Evolutionary conservation across 1,140 invertebrate genomes (phyloP).

Genomic region (Pentalonia nigronervosa): DNA sequence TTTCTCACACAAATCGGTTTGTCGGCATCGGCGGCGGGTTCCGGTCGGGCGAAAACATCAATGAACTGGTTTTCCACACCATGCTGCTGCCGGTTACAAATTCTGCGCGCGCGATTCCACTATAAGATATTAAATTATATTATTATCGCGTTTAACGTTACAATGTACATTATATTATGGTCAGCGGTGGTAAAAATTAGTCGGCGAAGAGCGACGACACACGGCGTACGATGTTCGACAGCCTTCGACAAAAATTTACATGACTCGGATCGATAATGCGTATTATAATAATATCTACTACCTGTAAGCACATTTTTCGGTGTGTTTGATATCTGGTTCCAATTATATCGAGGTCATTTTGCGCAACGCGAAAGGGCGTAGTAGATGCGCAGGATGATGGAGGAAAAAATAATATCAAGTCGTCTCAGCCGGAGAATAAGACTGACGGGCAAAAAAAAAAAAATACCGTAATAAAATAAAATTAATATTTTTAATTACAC

Average conservation of each 20-base stretch:
- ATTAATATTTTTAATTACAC: neutral
- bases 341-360: conserved; percentile 33
- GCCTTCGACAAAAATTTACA: conserved; percentile 11
- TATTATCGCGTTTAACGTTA: neutral
- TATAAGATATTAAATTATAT: neutral
- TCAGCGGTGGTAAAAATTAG: neutral
- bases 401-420: neutral
- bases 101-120: neutral
- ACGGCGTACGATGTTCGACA: neutral
- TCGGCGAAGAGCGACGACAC: neutral
- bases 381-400: neutral
- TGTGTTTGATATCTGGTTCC: conserved; percentile 30
- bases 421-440: neutral
- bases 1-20: neutral
- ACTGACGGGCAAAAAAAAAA: neutral
- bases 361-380: neutral
- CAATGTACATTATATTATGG: neutral
- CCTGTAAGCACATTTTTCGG: neutral
- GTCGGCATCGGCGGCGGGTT: neutral
- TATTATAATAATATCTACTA: neutral
- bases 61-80: conserved; percentile 25
- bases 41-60: conserved; percentile 29
- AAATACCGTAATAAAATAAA: neutral
- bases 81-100: neutral
- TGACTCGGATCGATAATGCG: neutral